phyloP scores from a whole-genome alignment of 2,113 vertebrate genomes.

The Hymenochirus boettgeri region DNA sequence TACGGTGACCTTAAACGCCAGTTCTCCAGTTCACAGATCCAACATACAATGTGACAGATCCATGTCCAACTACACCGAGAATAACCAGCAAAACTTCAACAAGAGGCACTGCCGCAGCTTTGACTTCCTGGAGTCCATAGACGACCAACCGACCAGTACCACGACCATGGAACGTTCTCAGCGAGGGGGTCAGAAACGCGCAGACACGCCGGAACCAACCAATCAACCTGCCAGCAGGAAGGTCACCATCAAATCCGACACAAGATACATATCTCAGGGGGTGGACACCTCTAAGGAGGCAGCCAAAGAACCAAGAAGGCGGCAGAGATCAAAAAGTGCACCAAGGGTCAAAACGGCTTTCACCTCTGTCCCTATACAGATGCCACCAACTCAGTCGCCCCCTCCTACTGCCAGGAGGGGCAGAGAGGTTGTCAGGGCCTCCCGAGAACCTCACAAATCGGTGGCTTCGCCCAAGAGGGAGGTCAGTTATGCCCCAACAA shows the following conservation, averaged over 20 bases:
- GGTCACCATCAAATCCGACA: constrained; percentile 63
- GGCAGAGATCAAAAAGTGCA: constrained; percentile 80
- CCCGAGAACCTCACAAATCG: constrained; percentile 53
- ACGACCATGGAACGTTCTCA: constrained; percentile 69
- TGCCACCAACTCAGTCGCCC: constrained; percentile 51
- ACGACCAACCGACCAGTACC: constrained; percentile 63
- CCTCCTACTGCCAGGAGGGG: constrained; percentile 61
- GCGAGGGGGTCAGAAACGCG: constrained; percentile 55
- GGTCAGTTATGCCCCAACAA: constrained; percentile 59
- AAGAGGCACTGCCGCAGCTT: constrained; percentile 96
- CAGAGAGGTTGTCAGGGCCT: constrained; percentile 61
- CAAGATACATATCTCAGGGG: constrained; percentile 53
- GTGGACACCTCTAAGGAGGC: constrained; percentile 60
- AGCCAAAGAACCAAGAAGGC: constrained; percentile 68
- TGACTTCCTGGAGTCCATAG: constrained; percentile 87
- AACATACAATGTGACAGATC: constrained; percentile 74
- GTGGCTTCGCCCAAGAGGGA: constrained; percentile 75
- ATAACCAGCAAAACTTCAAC: constrained; percentile 75
- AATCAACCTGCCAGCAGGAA: constrained; percentile 52
- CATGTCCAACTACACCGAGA: constrained; percentile 75
- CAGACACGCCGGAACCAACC: constrained; percentile 56
- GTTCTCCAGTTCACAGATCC: constrained; percentile 59
- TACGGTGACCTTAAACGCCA: constrained; percentile 65
- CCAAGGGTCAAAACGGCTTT: constrained; percentile 74
- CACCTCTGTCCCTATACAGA: constrained; percentile 70